Evolutionary conservation across 2,888 invertebrate species (phyloP), one percentile per base, ranked within the genome.

Genomic region (Cheiracanthium punctorium): DNA sequence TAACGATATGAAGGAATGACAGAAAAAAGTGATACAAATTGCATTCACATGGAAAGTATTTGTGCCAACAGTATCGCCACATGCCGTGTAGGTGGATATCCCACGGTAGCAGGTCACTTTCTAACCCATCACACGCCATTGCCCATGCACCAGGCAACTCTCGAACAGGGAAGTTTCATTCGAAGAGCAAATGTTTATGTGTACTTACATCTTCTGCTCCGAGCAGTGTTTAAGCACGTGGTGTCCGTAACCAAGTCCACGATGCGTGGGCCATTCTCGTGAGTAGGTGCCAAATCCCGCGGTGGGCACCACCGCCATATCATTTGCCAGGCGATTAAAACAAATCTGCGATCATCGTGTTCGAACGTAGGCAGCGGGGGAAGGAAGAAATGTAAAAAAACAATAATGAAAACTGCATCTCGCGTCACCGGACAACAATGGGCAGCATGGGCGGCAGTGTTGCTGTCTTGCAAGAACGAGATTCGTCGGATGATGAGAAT

Each of bases 221-320:
- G 37, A 37, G 37, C 10, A 4, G 7, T 37, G 10, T 37, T 37
- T 37, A 37, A 48, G 24, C 58, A 58, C 58, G 58, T 58, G 58
- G 20, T 58, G 20, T 24, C 24, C 58, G 58, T 58, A 58, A 48
- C 14, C 58, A 17, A 24, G 7, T 37, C 10, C 10, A 20, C 2
- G 1, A 4, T 24, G 58, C 58, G 58, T 58, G 58, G 58, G 58
- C 2, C 24, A 7, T 1, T 24, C 20, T 82, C 73, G 8, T 64
- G 82, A 70, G 82, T 82, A 82, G 82, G 82, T 82, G 82, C 75
- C 82, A 41, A 70, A 75, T 75, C 75, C 20, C 17, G 81, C 69
- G 81, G 74, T 74, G 74, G 65, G 81, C 52, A 69, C 58, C 24
- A 4, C 24, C 17, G 58, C 58, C 24, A 58, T 1, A 58, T 58